Base-by-base conservation (phyloP, 2,797 vertebrate species). In the Gymnodraco acuticeps region DNA sequence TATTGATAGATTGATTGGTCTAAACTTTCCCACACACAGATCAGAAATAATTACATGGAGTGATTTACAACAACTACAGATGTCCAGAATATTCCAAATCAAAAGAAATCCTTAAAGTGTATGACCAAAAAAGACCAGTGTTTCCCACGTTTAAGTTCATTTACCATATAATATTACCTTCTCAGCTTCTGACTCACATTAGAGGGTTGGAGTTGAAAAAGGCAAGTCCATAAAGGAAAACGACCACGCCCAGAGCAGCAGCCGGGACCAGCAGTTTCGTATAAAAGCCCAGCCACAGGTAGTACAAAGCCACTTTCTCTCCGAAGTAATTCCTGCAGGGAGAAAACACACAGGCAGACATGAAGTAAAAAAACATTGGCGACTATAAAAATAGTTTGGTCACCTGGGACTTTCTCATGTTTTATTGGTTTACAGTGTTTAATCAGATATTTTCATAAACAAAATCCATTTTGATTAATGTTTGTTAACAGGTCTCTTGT, bases 231-330 rank as follows among this genome's bases (percentile, higher is more conserved):
- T 95, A 95, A 12, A 97, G 86, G 5, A 97, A 94, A 23, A 96
- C 75, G 0, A 94, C 0, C 16, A 96, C 11, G 19, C 98, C 98
- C 0, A 83, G 65, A 7, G 56, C 0, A 0, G 97, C 95, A 0
- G 97, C 97, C 0, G 96, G 86, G 1, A 93, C 45, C 80, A 99
- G 92, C 92, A 97, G 82, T 70, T 16, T 89, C 38, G 97, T 98
- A 83, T 99, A 99, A 96, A 96, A 98, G 70, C 96, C 94, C n/a
- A 99, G 93, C 98, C 98, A 99, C 65, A 96, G 93, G 4, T 96
- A 98, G 89, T 99, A 99, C 67, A 99, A 89, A 0, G 96, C 97
- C 84, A 97, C 95, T 88, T 99, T 98, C 93, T 98, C 98, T 0
- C 98, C 97, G 15, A 99, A 98, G 81, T 99, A 99, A 10, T 23